Conservation (phyloP, 2,888 invertebrate genomes). For the Agrenia bidenticulata region DNA sequence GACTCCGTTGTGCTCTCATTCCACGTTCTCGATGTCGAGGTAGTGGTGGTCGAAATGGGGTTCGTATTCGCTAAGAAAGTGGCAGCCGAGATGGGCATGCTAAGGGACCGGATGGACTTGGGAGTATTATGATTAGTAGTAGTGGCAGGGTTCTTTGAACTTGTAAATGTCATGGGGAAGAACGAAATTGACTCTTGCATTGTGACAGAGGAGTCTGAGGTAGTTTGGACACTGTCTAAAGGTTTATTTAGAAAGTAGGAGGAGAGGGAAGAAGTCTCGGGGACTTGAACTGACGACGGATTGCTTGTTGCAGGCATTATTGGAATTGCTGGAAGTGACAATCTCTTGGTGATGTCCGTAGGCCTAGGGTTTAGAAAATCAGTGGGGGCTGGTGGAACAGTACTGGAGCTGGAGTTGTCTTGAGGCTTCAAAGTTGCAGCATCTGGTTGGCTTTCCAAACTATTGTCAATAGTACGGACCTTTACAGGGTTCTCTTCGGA, state of each 20-base stretch:
- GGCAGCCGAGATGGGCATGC: constrained; percentile 17
- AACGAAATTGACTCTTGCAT: constrained; percentile 4
- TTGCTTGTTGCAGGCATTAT: neutral
- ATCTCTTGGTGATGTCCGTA: neutral
- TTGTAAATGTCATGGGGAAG: constrained; percentile 18
- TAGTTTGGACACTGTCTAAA: neutral
- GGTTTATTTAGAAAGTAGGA: constrained; percentile 46
- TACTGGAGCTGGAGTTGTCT: too few relatives aligned
- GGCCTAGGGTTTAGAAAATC: too few relatives aligned
- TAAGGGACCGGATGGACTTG: constrained; percentile 18
- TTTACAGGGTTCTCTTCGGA: too few relatives aligned
- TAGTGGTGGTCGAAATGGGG: constrained; percentile 20
- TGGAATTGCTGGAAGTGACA: constrained; percentile 12
- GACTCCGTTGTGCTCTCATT: constrained; percentile 42
- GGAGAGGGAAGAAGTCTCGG: constrained; percentile 34
- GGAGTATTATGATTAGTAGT: neutral
- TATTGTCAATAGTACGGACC: too few relatives aligned
- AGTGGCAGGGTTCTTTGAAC: neutral
- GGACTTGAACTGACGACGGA: constrained; percentile 12
- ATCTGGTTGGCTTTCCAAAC: too few relatives aligned
- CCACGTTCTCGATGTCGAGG: constrained; percentile 40
- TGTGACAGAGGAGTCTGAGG: too few relatives aligned
- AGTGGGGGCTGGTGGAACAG: too few relatives aligned
- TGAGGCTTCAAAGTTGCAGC: too few relatives aligned
- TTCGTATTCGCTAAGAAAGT: too few relatives aligned